A percentile compares a stretch with the other conserved stretches of the same genome.
Evolutionary conservation across 1,140 invertebrate genomes (phyloP).

Genomic region (Archegozetes longisetosus): DNA sequence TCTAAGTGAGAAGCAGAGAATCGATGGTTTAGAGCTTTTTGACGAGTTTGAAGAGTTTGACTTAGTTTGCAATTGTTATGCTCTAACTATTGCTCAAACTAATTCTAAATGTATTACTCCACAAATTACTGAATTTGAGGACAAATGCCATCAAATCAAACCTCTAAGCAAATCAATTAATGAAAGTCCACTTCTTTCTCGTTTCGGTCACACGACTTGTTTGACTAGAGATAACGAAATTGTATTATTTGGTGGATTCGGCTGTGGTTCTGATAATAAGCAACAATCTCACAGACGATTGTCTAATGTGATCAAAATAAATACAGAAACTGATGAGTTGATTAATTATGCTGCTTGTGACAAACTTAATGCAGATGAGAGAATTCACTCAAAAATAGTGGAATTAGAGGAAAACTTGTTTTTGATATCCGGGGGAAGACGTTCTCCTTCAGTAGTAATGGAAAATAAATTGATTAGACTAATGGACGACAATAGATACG

Average conservation of each 20-base stretch:
- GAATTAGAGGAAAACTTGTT: neutral
- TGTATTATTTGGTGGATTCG: neutral
- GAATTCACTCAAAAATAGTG: neutral
- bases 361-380: neutral
- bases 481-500: too few species aligned
- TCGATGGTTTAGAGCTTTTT: neutral
- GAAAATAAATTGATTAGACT: neutral
- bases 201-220: neutral
- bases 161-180: neutral
- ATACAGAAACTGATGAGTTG: neutral
- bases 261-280: neutral
- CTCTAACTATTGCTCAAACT: neutral
- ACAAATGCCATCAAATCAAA: neutral
- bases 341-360: neutral
- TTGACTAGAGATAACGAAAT: neutral
- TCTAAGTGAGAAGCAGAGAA: neutral
- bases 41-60: slow-evolving; percentile 3
- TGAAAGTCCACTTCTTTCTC: neutral
- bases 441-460: neutral
- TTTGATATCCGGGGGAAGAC: neutral
- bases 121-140: neutral
- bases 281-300: neutral
- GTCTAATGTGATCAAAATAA: neutral
- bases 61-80: slow-evolving; percentile 1
- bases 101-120: neutral